Percentiles rank a stretch among this genome's conserved stretches.
phyloP scores from a whole-genome alignment of 2,888 invertebrate genomes.

The Dynastes tityus region DNA sequence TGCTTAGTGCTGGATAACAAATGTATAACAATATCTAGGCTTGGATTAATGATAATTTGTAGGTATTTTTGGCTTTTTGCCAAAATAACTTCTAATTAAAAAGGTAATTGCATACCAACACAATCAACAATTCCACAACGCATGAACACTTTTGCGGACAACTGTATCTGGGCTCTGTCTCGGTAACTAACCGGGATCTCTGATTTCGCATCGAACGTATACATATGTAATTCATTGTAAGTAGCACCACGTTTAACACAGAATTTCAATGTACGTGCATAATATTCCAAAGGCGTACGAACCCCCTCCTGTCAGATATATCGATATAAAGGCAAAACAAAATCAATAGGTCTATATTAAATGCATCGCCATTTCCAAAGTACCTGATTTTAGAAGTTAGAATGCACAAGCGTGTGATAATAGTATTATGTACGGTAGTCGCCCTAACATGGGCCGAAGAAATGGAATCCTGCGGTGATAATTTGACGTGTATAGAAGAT shows the following conservation, averaged over 20 bases:
- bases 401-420: constrained; percentile 56
- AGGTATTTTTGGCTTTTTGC: too few relatives aligned
- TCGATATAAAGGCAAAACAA: constrained; percentile 57
- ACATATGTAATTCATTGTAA: constrained; percentile 60
- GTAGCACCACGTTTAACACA: constrained; percentile 65
- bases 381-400: constrained; percentile 48
- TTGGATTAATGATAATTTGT: too few relatives aligned
- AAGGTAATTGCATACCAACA: too few relatives aligned
- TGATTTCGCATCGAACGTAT: background rate
- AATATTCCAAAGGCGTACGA: constrained; percentile 58
- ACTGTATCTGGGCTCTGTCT: background rate
- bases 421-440: constrained; percentile 37
- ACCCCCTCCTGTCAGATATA: constrained; percentile 57
- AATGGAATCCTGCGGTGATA: constrained; percentile 62
- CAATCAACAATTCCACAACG: too few relatives aligned
- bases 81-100: too few relatives aligned
- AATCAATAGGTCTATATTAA: constrained; percentile 50
- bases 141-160: too few relatives aligned
- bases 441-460: constrained; percentile 15
- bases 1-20: too few relatives aligned
- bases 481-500: constrained; percentile 67
- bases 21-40: too few relatives aligned
- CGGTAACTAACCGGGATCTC: background rate
- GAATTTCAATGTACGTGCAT: constrained; percentile 65
- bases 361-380: constrained; percentile 41